A percentile compares a stretch with the other conserved stretches of the same genome.
Evolutionary conservation across 2,113 vertebrate genomes (phyloP).

Genomic region (Stigmatopora argus): DNA sequence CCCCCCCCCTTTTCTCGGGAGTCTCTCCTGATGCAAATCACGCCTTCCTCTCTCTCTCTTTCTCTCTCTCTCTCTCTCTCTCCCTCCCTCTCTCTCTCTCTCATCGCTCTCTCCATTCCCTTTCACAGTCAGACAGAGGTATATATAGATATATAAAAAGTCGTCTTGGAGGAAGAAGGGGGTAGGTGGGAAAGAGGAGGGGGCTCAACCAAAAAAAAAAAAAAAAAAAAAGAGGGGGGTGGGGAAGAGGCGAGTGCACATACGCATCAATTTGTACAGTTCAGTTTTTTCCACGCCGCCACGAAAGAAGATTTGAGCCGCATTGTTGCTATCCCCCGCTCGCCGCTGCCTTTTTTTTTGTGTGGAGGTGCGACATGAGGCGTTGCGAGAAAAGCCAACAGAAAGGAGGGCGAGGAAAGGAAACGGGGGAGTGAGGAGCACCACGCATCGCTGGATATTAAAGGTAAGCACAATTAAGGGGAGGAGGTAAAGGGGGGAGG

Average conservation of each 20-base stretch:
- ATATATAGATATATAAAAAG: slow-evolving; percentile 54
- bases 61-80: slow-evolving; percentile 65
- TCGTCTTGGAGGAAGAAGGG: slow-evolving; percentile 64
- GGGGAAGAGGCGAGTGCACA: slow-evolving; percentile 63
- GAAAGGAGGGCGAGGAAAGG: slow-evolving; percentile 51
- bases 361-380: slow-evolving; percentile 57
- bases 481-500: background rate
- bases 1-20: slow-evolving; percentile 18
- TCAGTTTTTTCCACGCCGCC: slow-evolving; percentile 58
- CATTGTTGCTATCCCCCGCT: slow-evolving; percentile 61
- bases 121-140: slow-evolving; percentile 54
- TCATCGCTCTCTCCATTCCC: slow-evolving; percentile 69
- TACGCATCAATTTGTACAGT: slow-evolving; percentile 78
- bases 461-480: slow-evolving; percentile 65
- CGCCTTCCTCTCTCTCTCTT: slow-evolving; percentile 65
- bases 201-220: slow-evolving; percentile 42
- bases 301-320: slow-evolving; percentile 58
- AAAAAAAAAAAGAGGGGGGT: slow-evolving; percentile 49
- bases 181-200: slow-evolving; percentile 49
- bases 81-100: slow-evolving; percentile 64
- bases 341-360: background rate
- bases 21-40: slow-evolving; percentile 70
- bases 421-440: slow-evolving; percentile 32
- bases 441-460: slow-evolving; percentile 67
- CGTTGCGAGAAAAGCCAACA: slow-evolving; percentile 12